phyloP scores from a whole-genome alignment of 2,888 invertebrate genomes.

The Desoria tigrina region DNA sequence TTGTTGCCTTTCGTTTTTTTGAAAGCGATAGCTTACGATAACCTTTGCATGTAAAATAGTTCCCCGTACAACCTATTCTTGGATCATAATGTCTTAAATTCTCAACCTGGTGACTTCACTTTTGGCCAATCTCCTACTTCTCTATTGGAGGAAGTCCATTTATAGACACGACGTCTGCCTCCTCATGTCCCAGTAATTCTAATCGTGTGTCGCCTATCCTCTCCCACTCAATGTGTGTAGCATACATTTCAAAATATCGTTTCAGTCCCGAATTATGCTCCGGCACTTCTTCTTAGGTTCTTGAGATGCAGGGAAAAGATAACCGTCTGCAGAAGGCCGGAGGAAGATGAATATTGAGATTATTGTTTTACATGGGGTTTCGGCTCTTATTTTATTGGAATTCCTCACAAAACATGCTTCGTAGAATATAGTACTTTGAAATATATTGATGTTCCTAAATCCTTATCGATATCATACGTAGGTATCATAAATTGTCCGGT shows the following conservation, averaged over 20 bases:
- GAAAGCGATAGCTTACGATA: neutral
- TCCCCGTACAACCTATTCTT: conserved; percentile 22
- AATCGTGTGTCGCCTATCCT: conserved; percentile 8
- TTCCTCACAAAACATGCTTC: too few relatives aligned
- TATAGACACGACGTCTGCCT: conserved; percentile 26
- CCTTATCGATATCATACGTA: too few relatives aligned
- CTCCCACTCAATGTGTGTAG: conserved; percentile 6
- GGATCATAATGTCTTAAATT: conserved; percentile 16
- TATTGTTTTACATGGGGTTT: too few relatives aligned
- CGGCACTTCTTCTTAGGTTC: too few relatives aligned
- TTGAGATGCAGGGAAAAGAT: too few relatives aligned
- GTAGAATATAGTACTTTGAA: too few relatives aligned
- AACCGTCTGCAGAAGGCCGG: too few relatives aligned
- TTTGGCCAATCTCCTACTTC: conserved; percentile 19
- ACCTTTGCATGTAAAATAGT: neutral
- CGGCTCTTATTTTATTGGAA: too few relatives aligned
- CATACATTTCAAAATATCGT: conserved; percentile 2
- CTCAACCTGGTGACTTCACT: conserved; percentile 22
- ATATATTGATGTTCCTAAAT: too few relatives aligned
- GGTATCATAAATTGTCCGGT: too few relatives aligned
- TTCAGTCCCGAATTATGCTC: too few relatives aligned
- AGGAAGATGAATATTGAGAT: too few relatives aligned
- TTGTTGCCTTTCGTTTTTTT: neutral
- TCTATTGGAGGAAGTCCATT: conserved; percentile 20
- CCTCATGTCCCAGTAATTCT: conserved; percentile 6